Percentiles rank a stretch among this genome's conserved stretches.
Evolutionary conservation across 2,113 vertebrate species (phyloP).

Genomic region (Beaufortia kweichowensis): DNA sequence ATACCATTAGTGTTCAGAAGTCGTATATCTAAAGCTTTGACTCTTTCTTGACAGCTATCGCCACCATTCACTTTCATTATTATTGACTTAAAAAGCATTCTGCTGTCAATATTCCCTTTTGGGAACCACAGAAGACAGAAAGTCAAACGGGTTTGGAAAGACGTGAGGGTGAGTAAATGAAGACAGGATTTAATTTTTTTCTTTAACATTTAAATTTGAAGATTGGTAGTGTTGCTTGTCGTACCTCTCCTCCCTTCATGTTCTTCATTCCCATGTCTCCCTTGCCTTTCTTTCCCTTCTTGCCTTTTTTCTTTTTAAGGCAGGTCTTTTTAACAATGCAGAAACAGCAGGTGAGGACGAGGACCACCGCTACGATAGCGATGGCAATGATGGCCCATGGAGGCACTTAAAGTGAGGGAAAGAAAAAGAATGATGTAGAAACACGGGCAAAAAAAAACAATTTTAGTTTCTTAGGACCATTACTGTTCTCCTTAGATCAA

Average conservation of each 20-base stretch:
- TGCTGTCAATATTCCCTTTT: not conserved
- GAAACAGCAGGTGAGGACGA: constrained; percentile 95
- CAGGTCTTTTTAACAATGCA: constrained; percentile 99
- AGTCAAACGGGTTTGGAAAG: not conserved
- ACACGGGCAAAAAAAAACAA: constrained; percentile 57
- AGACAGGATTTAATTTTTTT: not conserved
- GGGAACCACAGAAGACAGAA: not conserved
- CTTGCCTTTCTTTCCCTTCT: constrained; percentile 96
- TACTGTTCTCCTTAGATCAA: constrained; percentile 45
- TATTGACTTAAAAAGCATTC: not conserved
- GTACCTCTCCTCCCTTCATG: constrained; percentile 85
- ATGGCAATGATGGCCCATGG: constrained; percentile 96
- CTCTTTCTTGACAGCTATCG: too few relatives aligned
- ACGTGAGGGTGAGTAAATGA: not conserved
- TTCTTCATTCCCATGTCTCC: constrained; percentile 98
- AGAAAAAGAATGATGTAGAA: constrained; percentile 56
- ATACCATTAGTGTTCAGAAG: too few relatives aligned
- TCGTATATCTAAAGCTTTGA: too few relatives aligned
- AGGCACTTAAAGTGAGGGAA: constrained; percentile 76
- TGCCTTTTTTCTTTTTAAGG: constrained; percentile 98
- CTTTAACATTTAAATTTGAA: not conserved
- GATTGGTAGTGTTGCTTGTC: constrained; percentile 41
- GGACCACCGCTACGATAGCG: constrained; percentile 86
- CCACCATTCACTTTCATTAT: not conserved
- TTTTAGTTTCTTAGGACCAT: constrained; percentile 62